phyloP scores from a whole-genome alignment of 2,113 vertebrate species.

The Blennius ocellaris region DNA sequence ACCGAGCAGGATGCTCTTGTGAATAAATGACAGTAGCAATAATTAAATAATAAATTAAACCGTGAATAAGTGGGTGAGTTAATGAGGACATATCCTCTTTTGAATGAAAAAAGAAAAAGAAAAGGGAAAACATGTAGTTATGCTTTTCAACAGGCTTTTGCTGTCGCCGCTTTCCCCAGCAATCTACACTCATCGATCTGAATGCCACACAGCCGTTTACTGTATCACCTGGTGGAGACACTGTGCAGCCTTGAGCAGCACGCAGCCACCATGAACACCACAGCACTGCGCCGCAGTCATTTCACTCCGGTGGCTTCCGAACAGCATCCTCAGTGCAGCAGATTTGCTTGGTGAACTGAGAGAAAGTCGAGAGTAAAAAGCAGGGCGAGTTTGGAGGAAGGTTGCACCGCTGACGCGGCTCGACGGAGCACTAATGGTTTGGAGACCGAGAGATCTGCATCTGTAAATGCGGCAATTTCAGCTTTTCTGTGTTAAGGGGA shows the following conservation, averaged over 20 bases:
- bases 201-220: conserved; percentile 59
- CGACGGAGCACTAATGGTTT: conserved; percentile 36
- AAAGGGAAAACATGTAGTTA: too few relatives aligned
- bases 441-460: conserved; percentile 37
- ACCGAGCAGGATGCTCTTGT: conserved; percentile 10
- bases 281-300: conserved; percentile 33
- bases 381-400: conserved; percentile 24
- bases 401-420: conserved; percentile 54
- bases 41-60: too few relatives aligned
- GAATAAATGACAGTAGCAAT: conserved; percentile 1
- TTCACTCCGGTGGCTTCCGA: conserved; percentile 18
- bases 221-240: conserved; percentile 66
- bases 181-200: conserved; percentile 59
- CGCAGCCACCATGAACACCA: too few relatives aligned
- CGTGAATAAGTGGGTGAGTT: conserved; percentile 22
- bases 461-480: conserved; percentile 35
- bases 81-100: too few relatives aligned
- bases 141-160: background rate
- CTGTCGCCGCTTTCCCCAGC: conserved; percentile 8
- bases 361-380: conserved; percentile 11
- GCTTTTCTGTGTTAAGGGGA: conserved; percentile 26
- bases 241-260: conserved; percentile 18
- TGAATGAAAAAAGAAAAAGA: too few relatives aligned
- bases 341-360: conserved; percentile 45
- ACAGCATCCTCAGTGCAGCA: conserved; percentile 23